phyloP scores from a whole-genome alignment of 2,113 vertebrate species.

The Tachysurus vachellii region DNA sequence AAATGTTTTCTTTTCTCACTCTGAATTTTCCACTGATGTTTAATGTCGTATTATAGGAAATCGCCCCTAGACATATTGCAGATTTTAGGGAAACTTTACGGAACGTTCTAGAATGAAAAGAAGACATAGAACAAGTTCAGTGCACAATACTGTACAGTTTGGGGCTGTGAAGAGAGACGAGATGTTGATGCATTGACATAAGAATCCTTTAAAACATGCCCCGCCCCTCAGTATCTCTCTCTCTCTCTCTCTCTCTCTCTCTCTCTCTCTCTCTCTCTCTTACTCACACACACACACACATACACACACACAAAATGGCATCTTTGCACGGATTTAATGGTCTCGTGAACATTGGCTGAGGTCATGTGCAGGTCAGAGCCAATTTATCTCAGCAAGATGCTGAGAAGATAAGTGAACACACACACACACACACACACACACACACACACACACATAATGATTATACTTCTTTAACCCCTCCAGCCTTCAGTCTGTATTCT shows the following conservation, averaged over 20 bases:
- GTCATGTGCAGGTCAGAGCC: slow-evolving; percentile 73
- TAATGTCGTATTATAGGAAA: background rate
- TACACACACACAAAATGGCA: slow-evolving; percentile 45
- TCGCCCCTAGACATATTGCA: background rate
- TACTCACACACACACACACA: slow-evolving; percentile 17
- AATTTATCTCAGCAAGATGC: slow-evolving; percentile 73
- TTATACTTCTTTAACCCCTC: slow-evolving; percentile 36
- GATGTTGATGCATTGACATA: slow-evolving; percentile 19
- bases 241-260: background rate
- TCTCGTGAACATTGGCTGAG: slow-evolving; percentile 75
- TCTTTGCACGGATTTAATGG: slow-evolving; percentile 72
- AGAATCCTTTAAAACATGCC: slow-evolving; percentile 35
- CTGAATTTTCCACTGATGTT: background rate
- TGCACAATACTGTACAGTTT: background rate
- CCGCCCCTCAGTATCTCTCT: background rate
- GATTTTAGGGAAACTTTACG: background rate
- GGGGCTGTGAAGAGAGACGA: background rate
- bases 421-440: slow-evolving; percentile 18
- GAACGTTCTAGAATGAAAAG: background rate
- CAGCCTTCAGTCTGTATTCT: slow-evolving; percentile 65
- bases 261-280: background rate
- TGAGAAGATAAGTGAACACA: slow-evolving; percentile 50
- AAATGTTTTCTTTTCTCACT: too few relatives aligned
- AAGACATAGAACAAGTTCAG: background rate
- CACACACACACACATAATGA: slow-evolving; percentile 18